Evolutionary conservation across 2,888 invertebrate genomes (phyloP).

Genomic region (Sipha maydis): DNA sequence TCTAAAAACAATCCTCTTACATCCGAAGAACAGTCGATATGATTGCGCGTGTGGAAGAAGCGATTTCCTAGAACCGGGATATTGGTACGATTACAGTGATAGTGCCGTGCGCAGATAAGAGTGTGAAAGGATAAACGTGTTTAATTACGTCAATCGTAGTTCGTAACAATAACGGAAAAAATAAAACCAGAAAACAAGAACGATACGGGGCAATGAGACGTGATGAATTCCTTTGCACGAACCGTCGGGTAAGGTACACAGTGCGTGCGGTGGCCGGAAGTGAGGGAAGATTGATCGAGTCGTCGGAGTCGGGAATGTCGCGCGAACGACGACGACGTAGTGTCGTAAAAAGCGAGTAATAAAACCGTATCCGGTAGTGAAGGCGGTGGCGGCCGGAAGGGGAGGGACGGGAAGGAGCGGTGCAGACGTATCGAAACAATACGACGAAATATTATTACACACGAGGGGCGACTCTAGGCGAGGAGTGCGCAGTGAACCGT

Average conservation of each 20-base stretch:
- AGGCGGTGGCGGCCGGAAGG: no score
- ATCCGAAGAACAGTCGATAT: no score
- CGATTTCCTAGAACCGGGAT: background rate
- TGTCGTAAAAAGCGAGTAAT: conserved; percentile 45
- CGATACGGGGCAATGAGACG: background rate
- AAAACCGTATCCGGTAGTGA: conserved; percentile 7
- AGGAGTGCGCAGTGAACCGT: background rate
- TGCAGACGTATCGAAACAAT: conserved; percentile 27
- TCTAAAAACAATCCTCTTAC: no score
- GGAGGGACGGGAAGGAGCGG: background rate
- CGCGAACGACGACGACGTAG: background rate
- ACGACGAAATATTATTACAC: conserved; percentile 32
- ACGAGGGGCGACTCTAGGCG: background rate
- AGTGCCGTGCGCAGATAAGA: background rate
- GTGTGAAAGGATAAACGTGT: background rate
- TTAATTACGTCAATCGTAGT: background rate
- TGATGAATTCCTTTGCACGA: background rate
- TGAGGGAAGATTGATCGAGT: conserved; percentile 21
- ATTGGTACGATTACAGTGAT: background rate
- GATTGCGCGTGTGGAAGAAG: background rate
- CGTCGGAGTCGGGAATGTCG: background rate
- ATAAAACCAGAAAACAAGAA: background rate
- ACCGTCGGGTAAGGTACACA: background rate
- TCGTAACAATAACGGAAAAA: background rate
- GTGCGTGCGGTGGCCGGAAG: background rate